Conservation (phyloP, 2,797 vertebrate genomes). For the Ptychobarbus kaznakovi region DNA sequence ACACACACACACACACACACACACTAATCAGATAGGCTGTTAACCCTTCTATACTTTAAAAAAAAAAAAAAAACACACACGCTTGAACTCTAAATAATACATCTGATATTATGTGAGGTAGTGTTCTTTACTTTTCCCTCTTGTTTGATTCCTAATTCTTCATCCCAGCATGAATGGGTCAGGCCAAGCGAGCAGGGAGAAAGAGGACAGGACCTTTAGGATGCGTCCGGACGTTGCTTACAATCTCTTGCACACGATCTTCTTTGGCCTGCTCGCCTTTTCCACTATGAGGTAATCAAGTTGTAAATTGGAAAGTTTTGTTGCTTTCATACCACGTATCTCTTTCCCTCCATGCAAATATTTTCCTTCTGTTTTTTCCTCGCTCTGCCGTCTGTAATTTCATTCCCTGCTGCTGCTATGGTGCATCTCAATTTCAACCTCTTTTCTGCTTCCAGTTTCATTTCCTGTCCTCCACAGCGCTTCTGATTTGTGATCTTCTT, state of each 20-base stretch:
- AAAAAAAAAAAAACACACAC: neutral
- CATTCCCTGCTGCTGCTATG: constrained; percentile 1
- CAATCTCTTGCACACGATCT: constrained; percentile 87
- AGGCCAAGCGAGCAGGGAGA: constrained; percentile 46
- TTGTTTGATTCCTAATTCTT: constrained; percentile 26
- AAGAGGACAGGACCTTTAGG: constrained; percentile 61
- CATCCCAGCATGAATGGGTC: constrained; percentile 29
- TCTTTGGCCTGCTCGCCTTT: constrained; percentile 90
- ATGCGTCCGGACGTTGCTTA: constrained; percentile 89
- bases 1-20: neutral
- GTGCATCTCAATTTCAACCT: constrained; percentile 50
- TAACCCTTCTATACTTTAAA: constrained; percentile 23
- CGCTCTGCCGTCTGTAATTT: constrained; percentile 20
- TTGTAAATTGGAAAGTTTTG: constrained; percentile 22
- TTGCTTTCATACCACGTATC: constrained; percentile 30
- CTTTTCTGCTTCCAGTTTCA: constrained; percentile 47
- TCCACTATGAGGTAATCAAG: constrained; percentile 92
- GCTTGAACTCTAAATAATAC: neutral
- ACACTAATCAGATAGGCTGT: neutral
- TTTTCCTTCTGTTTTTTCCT: constrained; percentile 31
- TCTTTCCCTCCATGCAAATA: constrained; percentile 36
- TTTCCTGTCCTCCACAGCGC: constrained; percentile 44
- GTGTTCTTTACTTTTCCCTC: neutral
- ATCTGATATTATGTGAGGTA: neutral
- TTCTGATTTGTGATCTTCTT: constrained; percentile 57